phyloP scores from a whole-genome alignment of 2,888 invertebrate species.

The Pardosa pseudoannulata region DNA sequence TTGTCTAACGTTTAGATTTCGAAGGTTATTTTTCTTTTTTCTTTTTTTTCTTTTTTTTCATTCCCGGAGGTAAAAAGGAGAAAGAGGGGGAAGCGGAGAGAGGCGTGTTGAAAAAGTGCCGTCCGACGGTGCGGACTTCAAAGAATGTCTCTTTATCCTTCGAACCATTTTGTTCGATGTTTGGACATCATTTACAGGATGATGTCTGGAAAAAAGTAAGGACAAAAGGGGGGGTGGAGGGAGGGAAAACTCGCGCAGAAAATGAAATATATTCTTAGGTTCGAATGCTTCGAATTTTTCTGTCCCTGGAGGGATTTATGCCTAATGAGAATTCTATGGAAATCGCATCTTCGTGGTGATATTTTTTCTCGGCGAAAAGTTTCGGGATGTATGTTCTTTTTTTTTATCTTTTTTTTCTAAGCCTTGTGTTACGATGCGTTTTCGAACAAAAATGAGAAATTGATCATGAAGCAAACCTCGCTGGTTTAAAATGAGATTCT shows the following conservation, averaged over 20 bases:
- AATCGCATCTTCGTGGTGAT: neutral
- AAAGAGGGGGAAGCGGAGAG: neutral
- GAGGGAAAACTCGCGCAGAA: neutral
- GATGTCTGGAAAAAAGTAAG: neutral
- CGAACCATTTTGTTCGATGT: slow-evolving; percentile 35
- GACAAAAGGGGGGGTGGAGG: no score
- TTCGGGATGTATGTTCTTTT: no score
- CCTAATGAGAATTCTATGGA: neutral
- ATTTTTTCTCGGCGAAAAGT: no score
- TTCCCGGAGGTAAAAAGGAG: no score
- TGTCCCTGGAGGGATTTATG: neutral
- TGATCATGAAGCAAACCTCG: no score
- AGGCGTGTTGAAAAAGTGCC: neutral
- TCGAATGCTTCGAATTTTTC: neutral
- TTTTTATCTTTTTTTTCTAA: no score
- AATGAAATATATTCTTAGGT: slow-evolving; percentile 2
- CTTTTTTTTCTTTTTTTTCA: no score
- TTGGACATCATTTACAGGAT: slow-evolving; percentile 24
- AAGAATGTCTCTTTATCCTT: slow-evolving; percentile 63
- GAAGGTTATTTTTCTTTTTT: no score
- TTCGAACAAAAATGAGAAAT: no score
- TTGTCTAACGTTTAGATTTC: neutral
- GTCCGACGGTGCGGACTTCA: neutral
- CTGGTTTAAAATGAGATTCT: no score
- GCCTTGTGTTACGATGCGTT: no score